phyloP scores from a whole-genome alignment of 2,797 vertebrate species.

The Muscicapa striata region DNA sequence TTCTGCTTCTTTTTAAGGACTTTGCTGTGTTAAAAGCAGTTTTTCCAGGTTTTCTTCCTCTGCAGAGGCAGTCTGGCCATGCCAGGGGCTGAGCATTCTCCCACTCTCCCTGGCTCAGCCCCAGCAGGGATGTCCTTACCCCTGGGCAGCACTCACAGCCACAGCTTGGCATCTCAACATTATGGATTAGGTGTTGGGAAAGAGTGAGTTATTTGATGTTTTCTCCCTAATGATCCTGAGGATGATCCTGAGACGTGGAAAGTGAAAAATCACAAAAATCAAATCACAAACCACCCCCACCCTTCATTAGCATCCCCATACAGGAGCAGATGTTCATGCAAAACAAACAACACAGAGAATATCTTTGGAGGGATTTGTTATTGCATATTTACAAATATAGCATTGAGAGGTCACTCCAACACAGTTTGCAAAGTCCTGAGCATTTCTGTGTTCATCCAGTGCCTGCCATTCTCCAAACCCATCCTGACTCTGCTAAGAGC shows the following conservation, averaged over 20 bases:
- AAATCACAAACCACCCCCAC: accelerated
- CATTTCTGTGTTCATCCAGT: not conserved
- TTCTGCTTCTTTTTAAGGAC: not conserved
- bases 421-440: not conserved
- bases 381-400: not conserved
- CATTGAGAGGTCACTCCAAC: not conserved
- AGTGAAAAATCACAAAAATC: not conserved
- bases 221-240: not conserved
- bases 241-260: not conserved
- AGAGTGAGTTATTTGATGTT: not conserved
- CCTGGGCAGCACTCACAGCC: accelerated
- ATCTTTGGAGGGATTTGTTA: not conserved
- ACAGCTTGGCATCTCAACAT: not conserved
- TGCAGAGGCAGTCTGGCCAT: not conserved
- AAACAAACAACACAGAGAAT: not conserved
- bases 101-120: not conserved
- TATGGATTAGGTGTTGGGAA: not conserved
- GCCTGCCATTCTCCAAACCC: not conserved
- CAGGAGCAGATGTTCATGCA: not conserved
- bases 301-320: not conserved
- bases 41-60: not conserved
- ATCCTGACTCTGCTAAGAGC: not conserved
- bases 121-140: not conserved
- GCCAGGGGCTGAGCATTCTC: not conserved
- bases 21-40: not conserved